A percentile compares a stretch with the other conserved stretches of the same genome.
Evolutionary conservation across 1,140 invertebrate genomes (phyloP).

Genomic region (Spodoptera frugiperda): DNA sequence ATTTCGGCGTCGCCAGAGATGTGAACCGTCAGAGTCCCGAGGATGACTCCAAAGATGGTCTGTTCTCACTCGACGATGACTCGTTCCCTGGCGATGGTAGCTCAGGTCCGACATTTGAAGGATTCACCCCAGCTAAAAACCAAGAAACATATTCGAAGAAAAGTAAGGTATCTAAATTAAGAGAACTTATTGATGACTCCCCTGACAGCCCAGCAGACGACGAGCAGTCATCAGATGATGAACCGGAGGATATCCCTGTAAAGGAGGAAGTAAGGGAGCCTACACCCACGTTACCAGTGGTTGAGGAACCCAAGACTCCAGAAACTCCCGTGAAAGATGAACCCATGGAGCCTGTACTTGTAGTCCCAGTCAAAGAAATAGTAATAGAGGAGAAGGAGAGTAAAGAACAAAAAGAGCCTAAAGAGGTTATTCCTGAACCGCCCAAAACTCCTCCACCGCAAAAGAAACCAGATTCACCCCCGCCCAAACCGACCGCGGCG

Average conservation of each 20-base stretch:
- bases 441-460: slow-evolving; percentile 69
- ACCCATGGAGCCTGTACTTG: slow-evolving; percentile 52
- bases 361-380: slow-evolving; percentile 41
- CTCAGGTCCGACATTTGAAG: slow-evolving; percentile 83
- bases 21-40: slow-evolving; percentile 73
- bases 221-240: slow-evolving; percentile 87
- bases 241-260: slow-evolving; percentile 84
- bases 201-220: slow-evolving; percentile 84
- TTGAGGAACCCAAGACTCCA: slow-evolving; percentile 61
- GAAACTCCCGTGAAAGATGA: slow-evolving; percentile 16
- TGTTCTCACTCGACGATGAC: slow-evolving; percentile 87
- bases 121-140: slow-evolving; percentile 85
- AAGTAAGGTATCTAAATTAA: slow-evolving; percentile 83
- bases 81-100: slow-evolving; percentile 85
- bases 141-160: slow-evolving; percentile 86
- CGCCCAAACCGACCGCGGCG: slow-evolving; percentile 46
- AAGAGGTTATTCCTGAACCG: slow-evolving; percentile 68
- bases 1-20: slow-evolving; percentile 71
- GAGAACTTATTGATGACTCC: slow-evolving; percentile 84
- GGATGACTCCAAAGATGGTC: slow-evolving; percentile 87
- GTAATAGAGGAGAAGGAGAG: slow-evolving; percentile 33
- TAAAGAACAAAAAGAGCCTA: slow-evolving; percentile 15
- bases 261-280: slow-evolving; percentile 66
- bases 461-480: slow-evolving; percentile 58
- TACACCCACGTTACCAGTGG: slow-evolving; percentile 55